Base-by-base conservation (phyloP, 2,888 invertebrate species). In the Oscheius sp. region DNA sequence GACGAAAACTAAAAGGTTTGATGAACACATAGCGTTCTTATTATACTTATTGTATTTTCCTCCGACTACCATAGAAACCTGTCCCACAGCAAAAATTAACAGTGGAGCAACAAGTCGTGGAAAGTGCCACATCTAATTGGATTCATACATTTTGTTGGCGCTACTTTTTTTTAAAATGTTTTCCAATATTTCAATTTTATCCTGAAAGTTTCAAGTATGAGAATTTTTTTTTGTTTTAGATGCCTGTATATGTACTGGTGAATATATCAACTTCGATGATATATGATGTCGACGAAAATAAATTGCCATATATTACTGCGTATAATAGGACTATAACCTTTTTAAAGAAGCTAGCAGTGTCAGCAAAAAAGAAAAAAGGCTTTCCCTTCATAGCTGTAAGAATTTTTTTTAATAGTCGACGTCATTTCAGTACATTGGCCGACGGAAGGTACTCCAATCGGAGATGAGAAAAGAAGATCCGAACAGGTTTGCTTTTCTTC, bases 231-330 rank as follows among this genome's bases (percentile, higher is more conserved):
- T n/a, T n/a, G n/a, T n/a, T n/a, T n/a, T n/a, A 30, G 36, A 32
- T 33, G 33, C n/a, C 20, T 9, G 54, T 54, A 17, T 54, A 33
- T 24, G 32, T 17, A 5, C 17, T 54, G n/a, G 54, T 54, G 9
- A n/a, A 54, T 32, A 6, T 54, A 9, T 20, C 54, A 54, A 36
- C 33, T n/a, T 32, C 54, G 54, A 54, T 54, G 54, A 32, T 54
- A 32, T 54, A 20, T 33, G 20, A 32, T 5, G 54, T 20, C 9
- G 20, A 32, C 4, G 20, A 17, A 33, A n/a, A n/a, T 9, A 54
- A 54, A n/a, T 17, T 12, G 2, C 32, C 33, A 5, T 3, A 6
- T 6, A 17, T n/a, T 26, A 54, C 54, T 33, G 36, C 33, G 20
- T 54, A 54, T n/a, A 54, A 9, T 9, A 32, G 54, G 12, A 54